These are phyloP conservation scores for Rhogogaster chlorosoma DNA, from an alignment of 2,888 invertebrate species.

Conservation along the genomic window DNA sequence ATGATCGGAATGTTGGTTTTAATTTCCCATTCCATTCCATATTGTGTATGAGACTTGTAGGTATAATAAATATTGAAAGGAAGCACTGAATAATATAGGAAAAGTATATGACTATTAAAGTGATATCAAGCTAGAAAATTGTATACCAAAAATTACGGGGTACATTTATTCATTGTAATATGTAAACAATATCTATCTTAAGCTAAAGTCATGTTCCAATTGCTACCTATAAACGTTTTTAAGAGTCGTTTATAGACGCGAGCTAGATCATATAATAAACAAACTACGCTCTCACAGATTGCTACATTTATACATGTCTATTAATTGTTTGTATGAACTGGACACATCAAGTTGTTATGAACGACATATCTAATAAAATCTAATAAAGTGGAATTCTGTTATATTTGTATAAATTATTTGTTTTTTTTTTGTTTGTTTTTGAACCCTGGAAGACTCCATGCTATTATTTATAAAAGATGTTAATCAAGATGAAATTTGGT, in stretches of 20 bases:
- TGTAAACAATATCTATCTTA: constrained; percentile 3
- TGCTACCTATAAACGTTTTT: constrained; percentile 29
- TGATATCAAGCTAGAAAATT: constrained; percentile 18
- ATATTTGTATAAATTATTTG: constrained; percentile 12
- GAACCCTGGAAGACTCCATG: constrained; percentile 32
- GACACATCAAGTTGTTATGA: constrained; percentile 8
- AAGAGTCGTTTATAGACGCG: constrained; percentile 17
- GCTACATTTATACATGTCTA: constrained; percentile 14
- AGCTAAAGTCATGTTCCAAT: constrained; percentile 7
- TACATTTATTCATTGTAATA: constrained; percentile 27
- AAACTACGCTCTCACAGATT: constrained; percentile 1
- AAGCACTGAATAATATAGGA: constrained; percentile 2
- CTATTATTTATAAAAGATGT: constrained; percentile 9
- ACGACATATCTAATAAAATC: constrained; percentile 23
- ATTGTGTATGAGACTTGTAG: not conserved
- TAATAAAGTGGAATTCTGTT: constrained; percentile 30
- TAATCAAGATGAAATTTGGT: not conserved
- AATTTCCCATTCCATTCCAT: not conserved
- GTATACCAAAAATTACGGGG: constrained; percentile 20
- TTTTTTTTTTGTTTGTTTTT: not conserved
- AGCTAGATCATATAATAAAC: constrained; percentile 9
- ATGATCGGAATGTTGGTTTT: not conserved
- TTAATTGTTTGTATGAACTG: constrained; percentile 10
- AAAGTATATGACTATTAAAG: not conserved
- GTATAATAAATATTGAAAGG: not conserved